Evolutionary conservation across 2,797 vertebrate genomes (phyloP).

Genomic region (Danionella dracula): DNA sequence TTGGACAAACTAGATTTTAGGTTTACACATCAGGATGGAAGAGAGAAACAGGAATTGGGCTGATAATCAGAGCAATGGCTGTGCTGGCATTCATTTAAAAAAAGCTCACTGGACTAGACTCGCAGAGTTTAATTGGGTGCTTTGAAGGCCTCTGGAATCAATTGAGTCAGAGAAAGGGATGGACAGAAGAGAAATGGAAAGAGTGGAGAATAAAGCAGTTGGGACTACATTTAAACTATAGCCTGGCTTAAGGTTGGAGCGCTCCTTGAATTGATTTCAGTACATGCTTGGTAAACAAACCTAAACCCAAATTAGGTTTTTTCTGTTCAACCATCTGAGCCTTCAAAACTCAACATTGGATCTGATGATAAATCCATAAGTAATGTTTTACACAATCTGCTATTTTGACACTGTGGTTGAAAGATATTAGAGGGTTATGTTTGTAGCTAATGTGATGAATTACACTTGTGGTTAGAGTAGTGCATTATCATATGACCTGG

Average conservation of each 20-base stretch:
- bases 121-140: conserved; percentile 41
- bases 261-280: conserved; percentile 42
- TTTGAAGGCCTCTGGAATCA: conserved; percentile 44
- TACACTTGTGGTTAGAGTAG: neutral
- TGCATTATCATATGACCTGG: neutral
- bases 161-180: conserved; percentile 20
- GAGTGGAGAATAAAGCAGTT: conserved; percentile 26
- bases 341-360: neutral
- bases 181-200: conserved; percentile 8
- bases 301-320: neutral
- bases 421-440: neutral
- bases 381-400: neutral
- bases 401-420: neutral
- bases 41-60: neutral
- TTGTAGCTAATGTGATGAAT: neutral
- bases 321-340: neutral
- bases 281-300: neutral
- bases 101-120: conserved; percentile 23
- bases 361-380: neutral
- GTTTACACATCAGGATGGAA: conserved; percentile 15
- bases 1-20: conserved; percentile 32
- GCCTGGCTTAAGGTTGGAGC: conserved; percentile 37
- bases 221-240: conserved; percentile 34
- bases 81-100: conserved; percentile 44
- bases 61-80: conserved; percentile 37